phyloP scores from a whole-genome alignment of 2,113 vertebrate species.

The Perca flavescens region DNA sequence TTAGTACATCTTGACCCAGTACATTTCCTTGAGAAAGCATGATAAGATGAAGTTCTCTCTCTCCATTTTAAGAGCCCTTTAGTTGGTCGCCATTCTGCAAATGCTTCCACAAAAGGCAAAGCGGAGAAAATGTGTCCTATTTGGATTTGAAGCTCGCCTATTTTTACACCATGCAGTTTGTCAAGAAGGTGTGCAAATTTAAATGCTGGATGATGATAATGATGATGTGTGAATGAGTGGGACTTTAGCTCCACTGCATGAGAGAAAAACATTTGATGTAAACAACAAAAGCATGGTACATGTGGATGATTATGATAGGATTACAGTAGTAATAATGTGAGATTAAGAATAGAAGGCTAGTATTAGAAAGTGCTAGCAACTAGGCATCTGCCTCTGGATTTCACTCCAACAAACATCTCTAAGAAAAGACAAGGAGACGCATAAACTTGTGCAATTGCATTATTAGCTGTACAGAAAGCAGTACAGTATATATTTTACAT shows the following conservation, averaged over 20 bases:
- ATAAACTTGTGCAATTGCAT: conserved; percentile 11
- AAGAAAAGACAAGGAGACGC: conserved; percentile 9
- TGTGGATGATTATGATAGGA: conserved; percentile 74
- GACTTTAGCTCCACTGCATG: conserved; percentile 42
- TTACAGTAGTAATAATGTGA: conserved; percentile 77
- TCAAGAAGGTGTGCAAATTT: conserved; percentile 38
- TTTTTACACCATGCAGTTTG: conserved; percentile 53
- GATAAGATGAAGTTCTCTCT: conserved; percentile 59
- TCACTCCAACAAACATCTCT: conserved; percentile 24
- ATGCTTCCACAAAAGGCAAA: conserved; percentile 43
- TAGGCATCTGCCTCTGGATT: conserved; percentile 29
- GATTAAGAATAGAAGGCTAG: conserved; percentile 72
- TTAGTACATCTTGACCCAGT: conserved; percentile 27
- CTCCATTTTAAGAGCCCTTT: conserved; percentile 75
- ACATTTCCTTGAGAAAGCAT: conserved; percentile 28
- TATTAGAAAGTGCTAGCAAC: conserved; percentile 61
- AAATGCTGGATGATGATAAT: conserved; percentile 37
- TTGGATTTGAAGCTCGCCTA: conserved; percentile 43
- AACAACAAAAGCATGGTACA: conserved; percentile 76
- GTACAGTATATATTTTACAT: neutral
- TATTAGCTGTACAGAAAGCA: conserved; percentile 6
- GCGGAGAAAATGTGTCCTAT: conserved; percentile 37
- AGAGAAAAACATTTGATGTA: conserved; percentile 64
- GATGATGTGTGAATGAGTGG: conserved; percentile 33
- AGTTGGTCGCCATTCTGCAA: conserved; percentile 70